phyloP scores from a whole-genome alignment of 2,888 invertebrate genomes.

The Parnassius apollo region DNA sequence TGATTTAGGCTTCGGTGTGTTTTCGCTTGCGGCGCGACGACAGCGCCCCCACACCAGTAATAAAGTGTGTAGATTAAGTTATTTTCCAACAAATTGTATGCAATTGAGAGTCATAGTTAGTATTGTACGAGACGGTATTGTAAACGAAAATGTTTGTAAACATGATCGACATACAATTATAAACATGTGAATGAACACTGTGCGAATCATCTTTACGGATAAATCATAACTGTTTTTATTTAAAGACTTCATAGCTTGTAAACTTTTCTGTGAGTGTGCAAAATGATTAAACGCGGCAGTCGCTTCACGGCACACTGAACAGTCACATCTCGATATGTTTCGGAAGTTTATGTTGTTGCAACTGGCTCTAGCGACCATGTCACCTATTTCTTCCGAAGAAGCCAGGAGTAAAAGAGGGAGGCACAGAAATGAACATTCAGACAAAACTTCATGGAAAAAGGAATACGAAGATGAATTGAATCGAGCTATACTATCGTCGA shows the following conservation, averaged over 20 bases:
- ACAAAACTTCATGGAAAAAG: slow-evolving; percentile 66
- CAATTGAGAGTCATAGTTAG: background rate
- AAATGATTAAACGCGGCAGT: slow-evolving; percentile 41
- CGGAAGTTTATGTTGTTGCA: slow-evolving; percentile 35
- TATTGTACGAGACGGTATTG: slow-evolving; percentile 14
- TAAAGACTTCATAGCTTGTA: slow-evolving; percentile 45
- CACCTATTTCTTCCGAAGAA: slow-evolving; percentile 41
- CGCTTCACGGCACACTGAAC: slow-evolving; percentile 37
- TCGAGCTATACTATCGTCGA: slow-evolving; percentile 57
- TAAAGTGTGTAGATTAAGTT: too few species aligned
- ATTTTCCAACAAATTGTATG: too few species aligned
- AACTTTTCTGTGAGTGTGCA: slow-evolving; percentile 39
- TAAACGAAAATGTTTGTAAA: slow-evolving; percentile 37
- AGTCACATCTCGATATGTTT: slow-evolving; percentile 52
- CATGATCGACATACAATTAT: slow-evolving; percentile 33
- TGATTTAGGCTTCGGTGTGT: too few species aligned
- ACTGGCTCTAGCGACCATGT: slow-evolving; percentile 38
- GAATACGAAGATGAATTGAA: slow-evolving; percentile 67
- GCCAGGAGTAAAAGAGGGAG: slow-evolving; percentile 42
- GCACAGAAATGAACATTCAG: slow-evolving; percentile 46
- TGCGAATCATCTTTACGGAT: slow-evolving; percentile 43
- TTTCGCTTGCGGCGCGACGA: too few species aligned
- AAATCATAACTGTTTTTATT: slow-evolving; percentile 55
- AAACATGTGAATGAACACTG: slow-evolving; percentile 44
- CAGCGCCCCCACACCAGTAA: too few species aligned